Conservation (phyloP, 2,113 vertebrate genomes). For the Cranoglanis bouderius region DNA sequence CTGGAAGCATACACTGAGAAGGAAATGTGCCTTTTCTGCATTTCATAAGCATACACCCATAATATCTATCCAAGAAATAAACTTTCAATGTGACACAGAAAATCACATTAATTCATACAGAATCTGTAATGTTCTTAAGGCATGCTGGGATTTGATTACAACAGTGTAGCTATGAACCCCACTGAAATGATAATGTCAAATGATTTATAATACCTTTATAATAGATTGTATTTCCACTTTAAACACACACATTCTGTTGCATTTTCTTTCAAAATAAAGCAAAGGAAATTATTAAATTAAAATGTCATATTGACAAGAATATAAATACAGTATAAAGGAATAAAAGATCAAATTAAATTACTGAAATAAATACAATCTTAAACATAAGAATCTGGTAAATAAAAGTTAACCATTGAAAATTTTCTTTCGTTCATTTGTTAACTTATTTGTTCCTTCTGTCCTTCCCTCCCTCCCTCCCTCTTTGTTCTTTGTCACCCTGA, state of each 20-base stretch:
- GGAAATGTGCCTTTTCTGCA: constrained; percentile 2
- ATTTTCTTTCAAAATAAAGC: constrained; percentile 49
- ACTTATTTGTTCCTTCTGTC: too few relatives aligned
- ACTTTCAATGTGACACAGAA: constrained; percentile 23
- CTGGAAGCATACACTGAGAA: constrained; percentile 57
- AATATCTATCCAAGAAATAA: constrained; percentile 28
- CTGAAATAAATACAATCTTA: neutral
- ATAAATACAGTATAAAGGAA: neutral
- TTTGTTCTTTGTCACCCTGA: neutral
- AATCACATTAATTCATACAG: constrained; percentile 15
- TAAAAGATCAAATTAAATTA: neutral
- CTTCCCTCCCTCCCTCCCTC: neutral
- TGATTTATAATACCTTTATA: constrained; percentile 51
- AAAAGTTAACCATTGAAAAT: neutral
- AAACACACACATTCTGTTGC: constrained; percentile 55
- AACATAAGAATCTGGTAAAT: neutral
- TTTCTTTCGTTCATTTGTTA: neutral
- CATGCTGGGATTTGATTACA: constrained; percentile 53
- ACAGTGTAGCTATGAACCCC: constrained; percentile 78
- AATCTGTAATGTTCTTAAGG: constrained; percentile 18
- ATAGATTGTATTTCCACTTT: neutral
- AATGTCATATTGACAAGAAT: neutral
- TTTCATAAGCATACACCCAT: constrained; percentile 2
- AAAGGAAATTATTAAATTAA: neutral
- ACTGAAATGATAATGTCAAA: constrained; percentile 53